Conservation (phyloP, 2,113 vertebrate genomes). For the Platysteira castanea region DNA sequence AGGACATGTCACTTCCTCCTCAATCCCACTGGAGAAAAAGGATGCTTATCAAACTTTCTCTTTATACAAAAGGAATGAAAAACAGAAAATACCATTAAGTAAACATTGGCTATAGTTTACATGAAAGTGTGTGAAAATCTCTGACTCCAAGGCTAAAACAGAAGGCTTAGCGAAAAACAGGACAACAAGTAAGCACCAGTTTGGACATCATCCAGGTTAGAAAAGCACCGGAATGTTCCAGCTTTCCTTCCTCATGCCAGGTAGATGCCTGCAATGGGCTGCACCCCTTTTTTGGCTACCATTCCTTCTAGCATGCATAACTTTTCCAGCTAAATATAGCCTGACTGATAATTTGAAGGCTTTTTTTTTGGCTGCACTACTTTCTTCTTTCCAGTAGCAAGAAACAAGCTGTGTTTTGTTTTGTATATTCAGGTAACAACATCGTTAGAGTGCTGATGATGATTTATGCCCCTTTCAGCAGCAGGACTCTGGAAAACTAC, state of each 20-base stretch:
- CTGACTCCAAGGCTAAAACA: no score
- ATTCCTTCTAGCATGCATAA: accelerated
- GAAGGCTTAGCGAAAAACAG: no score
- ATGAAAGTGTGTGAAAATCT: no score
- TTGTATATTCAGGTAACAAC: conserved; percentile 9
- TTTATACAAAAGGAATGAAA: no score
- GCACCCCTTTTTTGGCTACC: neutral
- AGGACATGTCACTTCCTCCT: no score
- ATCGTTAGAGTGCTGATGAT: neutral
- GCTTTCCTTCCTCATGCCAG: neutral
- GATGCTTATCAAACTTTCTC: no score
- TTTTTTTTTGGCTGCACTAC: neutral
- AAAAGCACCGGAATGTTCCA: neutral
- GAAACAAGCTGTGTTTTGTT: neutral
- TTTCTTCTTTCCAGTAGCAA: conserved; percentile 29
- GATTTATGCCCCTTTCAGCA: conserved; percentile 58
- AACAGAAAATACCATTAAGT: no score
- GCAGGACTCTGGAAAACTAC: conserved; percentile 69
- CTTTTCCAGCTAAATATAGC: neutral
- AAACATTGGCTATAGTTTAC: no score
- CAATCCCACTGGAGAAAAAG: no score
- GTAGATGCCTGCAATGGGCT: neutral
- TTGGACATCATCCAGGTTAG: neutral
- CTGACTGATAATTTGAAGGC: neutral
- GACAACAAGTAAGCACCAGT: neutral